phyloP scores from a whole-genome alignment of 37 sponge, comb jelly and placozoan genomes.

The Agelas oroides region DNA sequence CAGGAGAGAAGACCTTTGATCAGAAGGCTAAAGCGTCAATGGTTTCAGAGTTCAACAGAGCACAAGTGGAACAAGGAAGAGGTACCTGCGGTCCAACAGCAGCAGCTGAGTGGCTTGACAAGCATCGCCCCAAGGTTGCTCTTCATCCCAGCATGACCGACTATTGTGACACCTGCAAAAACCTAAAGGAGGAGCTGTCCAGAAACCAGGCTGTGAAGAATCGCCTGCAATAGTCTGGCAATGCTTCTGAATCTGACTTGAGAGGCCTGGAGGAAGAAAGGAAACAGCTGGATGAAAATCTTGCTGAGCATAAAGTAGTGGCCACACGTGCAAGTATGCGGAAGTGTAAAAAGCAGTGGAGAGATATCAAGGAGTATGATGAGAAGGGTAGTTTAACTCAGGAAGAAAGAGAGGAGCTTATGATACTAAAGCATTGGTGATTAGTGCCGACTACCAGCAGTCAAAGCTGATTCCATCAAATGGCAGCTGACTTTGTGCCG shows the following conservation, averaged over 20 bases:
- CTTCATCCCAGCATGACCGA: too few relatives aligned
- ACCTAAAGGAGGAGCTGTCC: constrained; percentile 12
- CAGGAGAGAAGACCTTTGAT: too few relatives aligned
- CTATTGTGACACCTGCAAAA: too few relatives aligned
- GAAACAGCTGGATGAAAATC: background rate
- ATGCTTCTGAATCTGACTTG: constrained; percentile 10
- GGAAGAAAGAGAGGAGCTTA: too few relatives aligned
- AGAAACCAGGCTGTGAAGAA: background rate
- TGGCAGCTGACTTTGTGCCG: too few relatives aligned
- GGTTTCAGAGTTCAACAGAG: too few relatives aligned
- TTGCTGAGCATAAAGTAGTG: constrained; percentile 19
- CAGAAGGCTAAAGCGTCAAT: too few relatives aligned
- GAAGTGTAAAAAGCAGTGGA: constrained; percentile 19
- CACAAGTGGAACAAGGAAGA: too few relatives aligned
- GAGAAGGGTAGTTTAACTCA: background rate
- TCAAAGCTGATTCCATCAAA: constrained; percentile 43
- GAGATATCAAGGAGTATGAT: background rate
- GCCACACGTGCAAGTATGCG: background rate
- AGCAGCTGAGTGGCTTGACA: too few relatives aligned
- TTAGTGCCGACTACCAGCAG: constrained; percentile 32
- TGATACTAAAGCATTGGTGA: constrained; percentile 15
- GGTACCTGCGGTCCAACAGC: too few relatives aligned
- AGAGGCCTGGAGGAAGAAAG: background rate
- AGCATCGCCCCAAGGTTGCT: too few relatives aligned
- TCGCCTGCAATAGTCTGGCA: constrained; percentile 29